These are phyloP conservation scores for Epizoanthus scotinus DNA, from an alignment of 92 coral and sea anemone species.

Conservation along the genomic window DNA sequence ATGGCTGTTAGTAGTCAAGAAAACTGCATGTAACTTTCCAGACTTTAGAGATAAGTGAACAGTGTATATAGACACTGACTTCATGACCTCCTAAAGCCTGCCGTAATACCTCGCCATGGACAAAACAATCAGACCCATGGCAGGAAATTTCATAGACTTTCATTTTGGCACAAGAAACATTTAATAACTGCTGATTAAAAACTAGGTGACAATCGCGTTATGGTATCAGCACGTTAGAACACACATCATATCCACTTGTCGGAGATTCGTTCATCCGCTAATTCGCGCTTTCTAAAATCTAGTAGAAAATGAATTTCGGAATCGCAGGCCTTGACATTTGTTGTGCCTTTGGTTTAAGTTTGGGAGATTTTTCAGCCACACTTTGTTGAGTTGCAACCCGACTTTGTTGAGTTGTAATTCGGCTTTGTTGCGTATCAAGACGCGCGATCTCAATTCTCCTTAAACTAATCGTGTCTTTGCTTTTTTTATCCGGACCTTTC, in stretches of 20 bases:
- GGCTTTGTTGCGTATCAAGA: conserved; percentile 28
- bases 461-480: not conserved
- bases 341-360: conserved; percentile 17
- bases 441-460: conserved; percentile 10
- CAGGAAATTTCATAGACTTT: conserved; percentile 15
- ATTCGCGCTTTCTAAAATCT: not conserved
- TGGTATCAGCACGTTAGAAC: not conserved
- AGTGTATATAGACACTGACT: not conserved
- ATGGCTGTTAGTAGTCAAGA: not conserved
- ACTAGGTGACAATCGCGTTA: not conserved
- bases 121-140: not conserved
- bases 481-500: conserved; percentile 4
- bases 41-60: no score
- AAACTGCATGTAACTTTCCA: no score
- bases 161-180: not conserved
- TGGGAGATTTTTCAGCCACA: not conserved
- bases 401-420: conserved; percentile 26
- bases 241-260: not conserved
- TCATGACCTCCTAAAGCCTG: not conserved
- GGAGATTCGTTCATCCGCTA: not conserved
- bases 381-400: conserved; percentile 21
- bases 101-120: no score
- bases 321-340: conserved; percentile 5
- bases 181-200: not conserved
- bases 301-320: conserved; percentile 34